Conservation (phyloP, 2,113 vertebrate species). For the Nyctibius bracteatus region DNA sequence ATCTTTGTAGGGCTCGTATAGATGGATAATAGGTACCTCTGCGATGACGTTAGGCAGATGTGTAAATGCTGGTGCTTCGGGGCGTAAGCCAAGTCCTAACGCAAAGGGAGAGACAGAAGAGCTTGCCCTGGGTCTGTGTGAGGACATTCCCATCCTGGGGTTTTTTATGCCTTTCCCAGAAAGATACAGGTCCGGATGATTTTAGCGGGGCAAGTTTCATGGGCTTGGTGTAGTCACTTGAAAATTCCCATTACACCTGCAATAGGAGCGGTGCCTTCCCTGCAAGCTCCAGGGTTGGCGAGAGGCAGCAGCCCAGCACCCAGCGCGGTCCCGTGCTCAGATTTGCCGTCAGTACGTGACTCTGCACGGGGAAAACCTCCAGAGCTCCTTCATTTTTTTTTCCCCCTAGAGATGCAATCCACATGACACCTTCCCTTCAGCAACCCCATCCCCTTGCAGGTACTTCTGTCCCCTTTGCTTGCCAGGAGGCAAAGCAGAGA, state of each 20-base stretch:
- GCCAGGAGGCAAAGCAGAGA: neutral
- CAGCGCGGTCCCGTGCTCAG: accelerated
- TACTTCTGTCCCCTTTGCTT: neutral
- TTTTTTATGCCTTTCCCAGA: neutral
- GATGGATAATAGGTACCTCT: neutral
- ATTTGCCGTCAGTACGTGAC: accelerated
- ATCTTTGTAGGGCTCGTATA: too few species aligned
- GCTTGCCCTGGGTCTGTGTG: neutral
- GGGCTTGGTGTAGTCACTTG: neutral
- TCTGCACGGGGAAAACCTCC: neutral
- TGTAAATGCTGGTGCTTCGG: accelerated
- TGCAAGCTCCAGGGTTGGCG: neutral
- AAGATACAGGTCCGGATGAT: accelerated
- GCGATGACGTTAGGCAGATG: accelerated
- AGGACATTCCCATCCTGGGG: neutral
- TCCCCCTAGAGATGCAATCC: neutral
- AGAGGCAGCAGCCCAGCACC: neutral
- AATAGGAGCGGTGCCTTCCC: neutral
- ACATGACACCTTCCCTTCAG: neutral
- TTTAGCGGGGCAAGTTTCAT: neutral
- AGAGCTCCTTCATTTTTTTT: neutral
- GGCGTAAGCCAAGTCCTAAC: neutral
- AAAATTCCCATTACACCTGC: neutral
- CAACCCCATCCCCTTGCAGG: neutral
- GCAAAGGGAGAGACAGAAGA: neutral